Base-by-base conservation (phyloP, 1,140 invertebrate genomes). In the Drosophila ercepeae region DNA sequence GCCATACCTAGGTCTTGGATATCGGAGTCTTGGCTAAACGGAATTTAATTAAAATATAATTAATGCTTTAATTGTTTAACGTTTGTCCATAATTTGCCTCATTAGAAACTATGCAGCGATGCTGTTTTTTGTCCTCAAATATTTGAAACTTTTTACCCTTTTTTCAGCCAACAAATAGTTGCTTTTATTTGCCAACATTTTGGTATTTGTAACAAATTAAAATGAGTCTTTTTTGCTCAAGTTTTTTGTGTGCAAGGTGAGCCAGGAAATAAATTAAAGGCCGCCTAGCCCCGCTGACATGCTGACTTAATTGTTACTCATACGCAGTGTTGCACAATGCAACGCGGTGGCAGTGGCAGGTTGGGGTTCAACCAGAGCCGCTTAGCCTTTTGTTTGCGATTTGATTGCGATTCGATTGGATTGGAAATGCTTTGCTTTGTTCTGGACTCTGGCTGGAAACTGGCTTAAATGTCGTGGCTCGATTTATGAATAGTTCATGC, bases 1-100 rank as follows among this genome's bases (percentile, higher is more conserved):
- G 73, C 27, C 42, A n/a, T n/a, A n/a, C n/a, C n/a, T n/a, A 48
- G 71, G 46, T 36, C 45, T 32, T 36, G 13, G 53, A 19, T 16
- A 45, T 14, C 58, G 44, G 61, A 61, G 75, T 65, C 75, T 75
- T 63, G 55, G 75, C 83, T 86, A 84, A 84, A 84, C 73, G 81
- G 81, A 84, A 81, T 84, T 86, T 84, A 84, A 84, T 84, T 84
- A 84, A 73, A 86, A 84, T 76, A 84, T 84, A 84, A 84, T 84
- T 84, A 86, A 86, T 79, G 79, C 78, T 84, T 86, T 84, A 84
- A 84, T 84, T 86, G 81, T 86, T 86, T 76, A 81, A 69, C 71
- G 81, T 84, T 84, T 79, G 81, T n/a, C n/a, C 79, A 64, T 86
- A 81, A 86, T 76, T 84, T 81, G 76, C 65, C 76, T 73, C 81